phyloP scores from a whole-genome alignment of 2,888 invertebrate species.

The Molanna angustata region DNA sequence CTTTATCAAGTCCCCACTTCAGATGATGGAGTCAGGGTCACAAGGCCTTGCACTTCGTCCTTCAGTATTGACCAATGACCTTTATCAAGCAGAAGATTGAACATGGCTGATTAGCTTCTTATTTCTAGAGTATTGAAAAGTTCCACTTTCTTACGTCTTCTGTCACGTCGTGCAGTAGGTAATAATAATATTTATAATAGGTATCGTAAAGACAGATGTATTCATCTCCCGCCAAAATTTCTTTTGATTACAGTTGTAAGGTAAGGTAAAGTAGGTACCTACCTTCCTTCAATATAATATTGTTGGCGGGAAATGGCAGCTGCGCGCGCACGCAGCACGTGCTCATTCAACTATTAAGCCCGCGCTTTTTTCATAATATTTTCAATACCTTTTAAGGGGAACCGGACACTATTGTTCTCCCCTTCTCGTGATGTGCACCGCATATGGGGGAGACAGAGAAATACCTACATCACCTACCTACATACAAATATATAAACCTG shows the following conservation, averaged over 20 bases:
- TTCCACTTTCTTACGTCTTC: no score
- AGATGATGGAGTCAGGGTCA: no score
- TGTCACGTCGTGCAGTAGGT: no score
- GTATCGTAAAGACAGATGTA: conserved; percentile 13
- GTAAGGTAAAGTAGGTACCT: conserved; percentile 14
- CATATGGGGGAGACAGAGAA: conserved; percentile 12
- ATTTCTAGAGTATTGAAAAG: no score
- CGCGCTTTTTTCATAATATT: background rate
- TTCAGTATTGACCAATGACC: no score
- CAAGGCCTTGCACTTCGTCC: no score
- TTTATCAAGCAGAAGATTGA: no score
- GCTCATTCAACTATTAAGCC: conserved; percentile 29
- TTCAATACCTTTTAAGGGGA: conserved; percentile 7
- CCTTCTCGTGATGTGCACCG: background rate
- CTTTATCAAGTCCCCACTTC: no score
- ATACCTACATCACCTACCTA: no score
- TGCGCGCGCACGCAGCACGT: conserved; percentile 32
- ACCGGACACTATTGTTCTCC: conserved; percentile 12
- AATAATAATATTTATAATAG: background rate
- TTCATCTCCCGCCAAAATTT: conserved; percentile 21
- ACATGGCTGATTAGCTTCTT: no score
- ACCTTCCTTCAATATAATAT: conserved; percentile 6
- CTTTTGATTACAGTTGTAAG: no score
- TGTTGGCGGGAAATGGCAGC: conserved; percentile 24
- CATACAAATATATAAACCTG: no score